Percentiles rank a stretch among this genome's conserved stretches.
Conservation (phyloP, 1,140 invertebrate species). For the Samia ricini region DNA sequence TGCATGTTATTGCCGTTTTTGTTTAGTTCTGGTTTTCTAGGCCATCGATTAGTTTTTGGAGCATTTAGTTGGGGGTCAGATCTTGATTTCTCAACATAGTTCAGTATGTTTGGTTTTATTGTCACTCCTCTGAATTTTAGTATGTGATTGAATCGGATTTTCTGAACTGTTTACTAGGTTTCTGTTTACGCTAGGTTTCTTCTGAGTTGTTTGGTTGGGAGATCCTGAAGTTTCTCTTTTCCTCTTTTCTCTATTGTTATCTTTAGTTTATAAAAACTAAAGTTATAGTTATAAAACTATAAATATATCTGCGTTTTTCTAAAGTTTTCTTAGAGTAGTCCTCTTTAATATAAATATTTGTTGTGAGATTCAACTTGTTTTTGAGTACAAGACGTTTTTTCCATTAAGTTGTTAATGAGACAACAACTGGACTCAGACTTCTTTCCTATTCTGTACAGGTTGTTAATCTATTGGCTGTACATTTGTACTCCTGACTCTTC, state of each 20-base stretch:
- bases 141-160: neutral
- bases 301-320: conserved; percentile 20
- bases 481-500: conserved; percentile 21
- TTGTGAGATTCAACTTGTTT: conserved; percentile 23
- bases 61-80: conserved; percentile 4
- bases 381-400: conserved; percentile 34
- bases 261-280: no score
- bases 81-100: neutral
- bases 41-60: conserved; percentile 2
- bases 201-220: neutral
- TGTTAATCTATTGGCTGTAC: conserved; percentile 29
- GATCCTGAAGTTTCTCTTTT: neutral
- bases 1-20: neutral
- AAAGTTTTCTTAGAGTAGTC: conserved; percentile 21
- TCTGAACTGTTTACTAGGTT: neutral
- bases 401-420: conserved; percentile 28
- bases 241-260: neutral
- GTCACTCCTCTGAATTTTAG: neutral
- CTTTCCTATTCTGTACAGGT: conserved; percentile 31
- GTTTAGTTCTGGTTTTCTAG: neutral
- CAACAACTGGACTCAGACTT: conserved; percentile 20
- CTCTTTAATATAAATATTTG: conserved; percentile 24
- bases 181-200: no score
- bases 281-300: no score
- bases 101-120: conserved; percentile 9